phyloP scores from a whole-genome alignment of 2,113 vertebrate species.

The Malurus cyaneus region DNA sequence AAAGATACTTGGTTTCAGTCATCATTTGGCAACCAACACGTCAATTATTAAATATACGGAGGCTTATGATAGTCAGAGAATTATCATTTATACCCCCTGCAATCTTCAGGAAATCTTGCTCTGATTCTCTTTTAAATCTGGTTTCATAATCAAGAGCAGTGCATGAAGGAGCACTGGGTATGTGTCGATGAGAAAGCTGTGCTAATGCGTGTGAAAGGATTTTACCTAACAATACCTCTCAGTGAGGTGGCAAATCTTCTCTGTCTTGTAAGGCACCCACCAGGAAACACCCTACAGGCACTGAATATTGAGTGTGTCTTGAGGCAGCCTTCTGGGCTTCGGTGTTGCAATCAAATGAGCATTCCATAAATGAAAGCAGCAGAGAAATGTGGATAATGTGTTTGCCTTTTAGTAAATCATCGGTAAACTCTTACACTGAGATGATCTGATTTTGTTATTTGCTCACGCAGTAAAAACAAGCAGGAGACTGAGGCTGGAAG shows the following conservation, averaged over 20 bases:
- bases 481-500: not conserved
- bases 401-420: conserved; percentile 43
- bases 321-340: not conserved
- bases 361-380: not conserved
- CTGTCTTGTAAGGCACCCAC: not conserved
- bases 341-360: not conserved
- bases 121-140: not conserved
- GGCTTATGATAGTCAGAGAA: not conserved
- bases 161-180: not conserved
- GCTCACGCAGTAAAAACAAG: not conserved
- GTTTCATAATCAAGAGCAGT: not conserved
- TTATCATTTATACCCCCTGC: not conserved
- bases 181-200: not conserved
- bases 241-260: not conserved
- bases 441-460: not conserved
- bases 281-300: not conserved
- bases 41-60: not conserved
- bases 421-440: not conserved
- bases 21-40: not conserved
- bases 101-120: not conserved
- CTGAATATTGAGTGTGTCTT: not conserved
- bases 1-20: not conserved
- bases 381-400: conserved; percentile 11
- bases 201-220: not conserved
- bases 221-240: not conserved